Base-by-base conservation (phyloP, 1,140 invertebrate genomes). In the Adelges cooleyi region DNA sequence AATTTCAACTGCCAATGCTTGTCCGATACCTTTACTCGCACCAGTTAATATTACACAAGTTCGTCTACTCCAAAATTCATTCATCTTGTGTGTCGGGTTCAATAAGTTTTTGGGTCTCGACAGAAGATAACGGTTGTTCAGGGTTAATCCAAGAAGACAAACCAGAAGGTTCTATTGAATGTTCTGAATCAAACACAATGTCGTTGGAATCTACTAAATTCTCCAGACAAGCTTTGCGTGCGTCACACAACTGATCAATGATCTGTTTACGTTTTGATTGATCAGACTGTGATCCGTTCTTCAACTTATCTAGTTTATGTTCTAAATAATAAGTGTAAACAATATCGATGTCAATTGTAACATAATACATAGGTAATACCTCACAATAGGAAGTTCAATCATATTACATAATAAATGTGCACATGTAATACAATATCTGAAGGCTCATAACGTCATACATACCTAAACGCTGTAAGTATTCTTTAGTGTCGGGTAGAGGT, bases 1-100 rank as follows among this genome's bases (percentile, higher is more conserved):
- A 67, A 92, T 79, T 72, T 85, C 82, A 17, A 84, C 73, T 23
- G 89, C 85, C 51, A 95, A 81, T 68, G 84, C 80, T 68, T 80
- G 79, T 11, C 93, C 93, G 66, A 96, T 90, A 33, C 93, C 93
- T 72, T 86, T 82, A 67, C 89, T 92, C 0, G 91, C 91, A 25
- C 93, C 93, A 10, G 90, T 90, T 8, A 96, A 76, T 9, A 92
- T 15, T 20, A 80, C 71, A 70, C 79, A 82, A 20, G 78, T 77
- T 71, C 78, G 79, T 52, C 76, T 74, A 25, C 73, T 76, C 71
- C 79, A 76, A 56, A 74, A 69, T 13, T 65, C 36, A 49, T 48
- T 69, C 59, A 20, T 33, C 36, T 25, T 46, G 59, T 20, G 68
- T 65, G 69, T 71, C 49, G 2, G 68, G 69, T 65, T 69, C 67